Evolutionary conservation across 1,140 invertebrate genomes (phyloP).

Genomic region (Drosophila pruinosa): DNA sequence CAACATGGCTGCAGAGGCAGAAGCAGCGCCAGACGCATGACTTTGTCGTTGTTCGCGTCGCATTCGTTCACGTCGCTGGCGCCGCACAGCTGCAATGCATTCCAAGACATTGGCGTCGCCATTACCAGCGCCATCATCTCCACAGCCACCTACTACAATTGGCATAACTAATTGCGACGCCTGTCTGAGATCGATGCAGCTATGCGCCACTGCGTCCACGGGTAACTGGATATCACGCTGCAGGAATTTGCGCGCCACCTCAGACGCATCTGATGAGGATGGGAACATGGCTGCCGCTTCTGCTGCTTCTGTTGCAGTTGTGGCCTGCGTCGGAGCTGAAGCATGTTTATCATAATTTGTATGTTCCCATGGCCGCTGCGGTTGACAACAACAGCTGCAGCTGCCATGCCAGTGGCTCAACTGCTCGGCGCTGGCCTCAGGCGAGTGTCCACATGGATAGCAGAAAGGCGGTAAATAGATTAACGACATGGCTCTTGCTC

Average conservation of each 20-base stretch:
- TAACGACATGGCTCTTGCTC: slow-evolving; percentile 78
- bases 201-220: slow-evolving; percentile 34
- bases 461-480: slow-evolving; percentile 82
- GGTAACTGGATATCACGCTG: slow-evolving; percentile 64
- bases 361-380: slow-evolving; percentile 60
- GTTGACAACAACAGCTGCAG: slow-evolving; percentile 47
- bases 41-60: slow-evolving; percentile 67
- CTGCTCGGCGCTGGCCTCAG: background rate
- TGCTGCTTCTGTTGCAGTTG: slow-evolving; percentile 21
- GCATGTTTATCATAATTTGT: slow-evolving; percentile 81
- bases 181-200: slow-evolving; percentile 71
- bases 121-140: background rate
- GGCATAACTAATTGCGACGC: slow-evolving; percentile 80
- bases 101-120: slow-evolving; percentile 36
- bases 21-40: slow-evolving; percentile 51
- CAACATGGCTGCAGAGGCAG: slow-evolving; percentile 42
- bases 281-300: background rate
- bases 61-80: slow-evolving; percentile 71
- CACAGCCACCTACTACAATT: slow-evolving; percentile 55
- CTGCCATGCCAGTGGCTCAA: background rate
- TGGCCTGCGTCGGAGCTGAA: slow-evolving; percentile 54
- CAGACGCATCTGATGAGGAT: background rate
- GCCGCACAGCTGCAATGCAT: slow-evolving; percentile 48
- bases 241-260: slow-evolving; percentile 55
- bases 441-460: slow-evolving; percentile 73